Evolutionary conservation across 1,140 invertebrate genomes (phyloP).

Genomic region (Geopemphigus sp.): DNA sequence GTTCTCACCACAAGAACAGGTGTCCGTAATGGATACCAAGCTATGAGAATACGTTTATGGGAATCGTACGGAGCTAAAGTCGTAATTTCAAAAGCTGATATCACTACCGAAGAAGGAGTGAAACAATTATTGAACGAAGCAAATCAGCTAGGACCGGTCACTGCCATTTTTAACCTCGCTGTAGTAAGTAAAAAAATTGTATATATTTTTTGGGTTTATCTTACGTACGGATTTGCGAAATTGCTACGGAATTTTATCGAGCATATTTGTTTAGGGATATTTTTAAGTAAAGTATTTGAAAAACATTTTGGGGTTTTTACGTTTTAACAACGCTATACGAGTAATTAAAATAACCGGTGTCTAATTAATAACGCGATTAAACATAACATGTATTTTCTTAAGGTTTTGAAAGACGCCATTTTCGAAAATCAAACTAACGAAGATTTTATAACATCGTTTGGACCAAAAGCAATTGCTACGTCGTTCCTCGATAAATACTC

Average conservation of each 20-base stretch:
- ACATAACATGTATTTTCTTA: conserved; percentile 54
- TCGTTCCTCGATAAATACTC: conserved; percentile 63
- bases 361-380: too few species aligned
- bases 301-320: too few species aligned
- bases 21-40: conserved; percentile 77
- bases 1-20: conserved; percentile 78
- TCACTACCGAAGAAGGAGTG: conserved; percentile 58
- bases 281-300: too few species aligned
- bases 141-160: conserved; percentile 63
- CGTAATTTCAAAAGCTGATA: conserved; percentile 59
- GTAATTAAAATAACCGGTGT: too few species aligned
- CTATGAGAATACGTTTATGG: conserved; percentile 61
- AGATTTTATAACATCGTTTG: conserved; percentile 60
- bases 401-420: conserved; percentile 63
- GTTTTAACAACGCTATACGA: too few species aligned
- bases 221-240: conserved; percentile 57
- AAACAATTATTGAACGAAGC: conserved; percentile 63
- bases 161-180: conserved; percentile 77
- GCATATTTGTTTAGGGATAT: too few species aligned
- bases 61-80: conserved; percentile 59
- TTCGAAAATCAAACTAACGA: conserved; percentile 65
- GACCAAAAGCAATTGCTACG: conserved; percentile 64
- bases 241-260: too few species aligned
- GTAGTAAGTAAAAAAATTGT: conserved; percentile 58
- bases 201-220: too few species aligned